Evolutionary conservation across 2,888 invertebrate species (phyloP).

Genomic region (Spilosoma lubricipeda): DNA sequence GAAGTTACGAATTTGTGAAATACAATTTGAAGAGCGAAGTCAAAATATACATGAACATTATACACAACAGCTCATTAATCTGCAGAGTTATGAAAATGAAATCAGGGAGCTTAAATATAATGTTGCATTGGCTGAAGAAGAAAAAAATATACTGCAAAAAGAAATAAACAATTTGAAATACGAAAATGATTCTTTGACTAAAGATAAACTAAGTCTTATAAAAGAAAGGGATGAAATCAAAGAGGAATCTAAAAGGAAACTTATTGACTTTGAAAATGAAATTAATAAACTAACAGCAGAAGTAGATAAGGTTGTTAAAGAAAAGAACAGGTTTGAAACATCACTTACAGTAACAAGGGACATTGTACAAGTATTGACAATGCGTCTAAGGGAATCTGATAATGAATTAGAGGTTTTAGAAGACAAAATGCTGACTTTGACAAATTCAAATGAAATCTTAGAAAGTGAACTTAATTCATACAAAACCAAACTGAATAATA

Average conservation of each 20-base stretch:
- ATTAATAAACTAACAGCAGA: slow-evolving; percentile 77
- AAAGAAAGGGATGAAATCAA: slow-evolving; percentile 70
- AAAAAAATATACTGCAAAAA: slow-evolving; percentile 63
- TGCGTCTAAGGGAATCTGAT: slow-evolving; percentile 86
- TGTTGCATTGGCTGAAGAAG: slow-evolving; percentile 66
- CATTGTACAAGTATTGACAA: slow-evolving; percentile 86
- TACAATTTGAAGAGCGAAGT: slow-evolving; percentile 81
- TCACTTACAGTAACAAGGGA: slow-evolving; percentile 86
- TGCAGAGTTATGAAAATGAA: slow-evolving; percentile 72
- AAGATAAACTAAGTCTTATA: slow-evolving; percentile 62
- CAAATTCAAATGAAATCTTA: slow-evolving; percentile 68
- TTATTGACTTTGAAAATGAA: slow-evolving; percentile 77
- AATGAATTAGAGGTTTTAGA: slow-evolving; percentile 86
- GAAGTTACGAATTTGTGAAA: slow-evolving; percentile 79
- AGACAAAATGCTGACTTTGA: slow-evolving; percentile 69
- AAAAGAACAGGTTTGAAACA: slow-evolving; percentile 86
- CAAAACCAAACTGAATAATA: slow-evolving; percentile 72
- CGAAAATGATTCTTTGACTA: slow-evolving; percentile 64
- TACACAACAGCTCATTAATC: slow-evolving; percentile 68
- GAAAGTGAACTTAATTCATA: slow-evolving; percentile 72
- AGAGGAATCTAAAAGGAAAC: slow-evolving; percentile 72
- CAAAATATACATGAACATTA: slow-evolving; percentile 74
- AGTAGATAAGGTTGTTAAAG: slow-evolving; percentile 77
- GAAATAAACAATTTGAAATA: slow-evolving; percentile 67
- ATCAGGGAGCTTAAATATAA: slow-evolving; percentile 70